A percentile compares a stretch with the other conserved stretches of the same genome.
These are phyloP conservation scores for Synanthedon tipuliformis DNA, from an alignment of 2,888 invertebrate genomes.

Conservation along the genomic window DNA sequence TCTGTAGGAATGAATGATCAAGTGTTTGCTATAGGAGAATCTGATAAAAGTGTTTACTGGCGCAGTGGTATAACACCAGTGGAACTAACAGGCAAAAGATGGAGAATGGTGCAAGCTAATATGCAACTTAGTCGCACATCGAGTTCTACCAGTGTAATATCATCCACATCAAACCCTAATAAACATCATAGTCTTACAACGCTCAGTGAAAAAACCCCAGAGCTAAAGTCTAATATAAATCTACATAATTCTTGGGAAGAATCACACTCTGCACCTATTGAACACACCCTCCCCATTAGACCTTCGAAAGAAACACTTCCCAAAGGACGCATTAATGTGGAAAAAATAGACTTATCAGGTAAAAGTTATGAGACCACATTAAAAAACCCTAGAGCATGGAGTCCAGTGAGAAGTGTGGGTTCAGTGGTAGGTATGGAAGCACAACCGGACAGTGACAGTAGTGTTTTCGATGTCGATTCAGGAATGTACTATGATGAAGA, in stretches of 20 bases:
- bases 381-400: conserved; percentile 88
- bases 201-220: conserved; percentile 46
- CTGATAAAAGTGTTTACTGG: conserved; percentile 85
- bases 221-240: conserved; percentile 62
- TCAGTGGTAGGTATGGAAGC: conserved; percentile 87
- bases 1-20: conserved; percentile 91
- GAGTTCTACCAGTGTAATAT: conserved; percentile 80
- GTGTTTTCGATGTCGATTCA: conserved; percentile 84
- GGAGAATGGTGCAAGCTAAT: conserved; percentile 84
- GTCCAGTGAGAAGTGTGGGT: conserved; percentile 88
- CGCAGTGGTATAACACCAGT: conserved; percentile 79
- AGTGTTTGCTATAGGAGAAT: conserved; percentile 86
- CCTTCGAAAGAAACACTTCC: conserved; percentile 39
- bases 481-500: conserved; percentile 86
- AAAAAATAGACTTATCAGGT: conserved; percentile 68
- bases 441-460: conserved; percentile 87
- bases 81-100: conserved; percentile 88
- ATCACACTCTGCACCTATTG: conserved; percentile 79
- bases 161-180: conserved; percentile 67
- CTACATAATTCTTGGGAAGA: conserved; percentile 76
- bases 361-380: conserved; percentile 79
- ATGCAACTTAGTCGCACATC: conserved; percentile 86
- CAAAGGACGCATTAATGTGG: conserved; percentile 42
- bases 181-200: conserved; percentile 77
- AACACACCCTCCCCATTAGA: conserved; percentile 74